These are phyloP conservation scores for Subacronicta megacephala DNA, from an alignment of 2,888 invertebrate genomes.

Conservation along the genomic window DNA sequence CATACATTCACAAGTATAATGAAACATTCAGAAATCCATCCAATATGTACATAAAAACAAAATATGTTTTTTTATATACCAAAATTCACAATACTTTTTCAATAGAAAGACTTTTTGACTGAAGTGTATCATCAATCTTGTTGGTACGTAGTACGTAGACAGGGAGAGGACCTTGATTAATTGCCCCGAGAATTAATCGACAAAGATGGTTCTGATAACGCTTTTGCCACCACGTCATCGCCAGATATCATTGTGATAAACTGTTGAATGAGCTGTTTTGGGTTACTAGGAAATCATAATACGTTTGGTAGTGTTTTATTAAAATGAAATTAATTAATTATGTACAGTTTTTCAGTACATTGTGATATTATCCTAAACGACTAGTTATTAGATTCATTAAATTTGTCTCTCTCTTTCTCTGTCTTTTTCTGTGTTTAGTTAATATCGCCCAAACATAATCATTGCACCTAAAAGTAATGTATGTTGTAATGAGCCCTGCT, in stretches of 20 bases:
- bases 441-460: too few relatives aligned
- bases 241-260: constrained; percentile 51
- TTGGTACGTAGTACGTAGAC: constrained; percentile 20
- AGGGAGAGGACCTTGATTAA: constrained; percentile 52
- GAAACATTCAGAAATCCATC: too few relatives aligned
- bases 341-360: too few relatives aligned
- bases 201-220: constrained; percentile 27
- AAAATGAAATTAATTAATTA: too few relatives aligned
- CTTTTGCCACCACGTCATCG: constrained; percentile 49
- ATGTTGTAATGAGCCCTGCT: too few relatives aligned
- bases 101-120: constrained; percentile 19
- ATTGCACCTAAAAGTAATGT: too few relatives aligned
- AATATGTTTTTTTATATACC: constrained; percentile 1
- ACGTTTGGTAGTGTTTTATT: too few relatives aligned
- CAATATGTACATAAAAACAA: constrained; percentile 38
- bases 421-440: too few relatives aligned
- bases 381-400: too few relatives aligned
- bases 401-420: too few relatives aligned
- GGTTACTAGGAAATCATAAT: constrained; percentile 13
- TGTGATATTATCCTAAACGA: too few relatives aligned
- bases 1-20: too few relatives aligned
- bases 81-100: constrained; percentile 9
- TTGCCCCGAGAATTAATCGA: constrained; percentile 55
- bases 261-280: constrained; percentile 5
- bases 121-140: constrained; percentile 38